Conservation (phyloP, 2,888 invertebrate species). For the Blomia tropicalis region DNA sequence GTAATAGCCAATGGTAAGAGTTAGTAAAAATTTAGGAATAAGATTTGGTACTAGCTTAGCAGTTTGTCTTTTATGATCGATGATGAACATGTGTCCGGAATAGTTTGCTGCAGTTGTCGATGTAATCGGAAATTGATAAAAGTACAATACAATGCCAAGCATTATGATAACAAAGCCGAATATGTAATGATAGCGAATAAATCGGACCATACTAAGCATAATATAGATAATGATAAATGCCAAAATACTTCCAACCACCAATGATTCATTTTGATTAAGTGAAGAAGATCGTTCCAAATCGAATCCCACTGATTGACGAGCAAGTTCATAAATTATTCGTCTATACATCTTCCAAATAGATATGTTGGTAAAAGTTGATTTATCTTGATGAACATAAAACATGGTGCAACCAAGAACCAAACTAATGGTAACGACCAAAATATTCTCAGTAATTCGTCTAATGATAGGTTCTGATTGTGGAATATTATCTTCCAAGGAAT, state of each 20-base stretch:
- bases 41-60: not conserved
- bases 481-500: not conserved
- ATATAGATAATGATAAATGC: not conserved
- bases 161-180: not conserved
- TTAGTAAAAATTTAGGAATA: not conserved
- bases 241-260: not conserved
- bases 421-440: not conserved
- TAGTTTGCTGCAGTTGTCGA: not conserved
- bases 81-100: not conserved
- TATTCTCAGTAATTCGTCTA: not conserved
- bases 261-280: not conserved
- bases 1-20: not conserved
- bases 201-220: not conserved
- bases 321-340: not conserved
- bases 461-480: not conserved
- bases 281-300: not conserved
- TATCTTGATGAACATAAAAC: not conserved
- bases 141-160: not conserved
- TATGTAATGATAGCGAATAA: not conserved
- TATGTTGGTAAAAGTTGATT: not conserved
- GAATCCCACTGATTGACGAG: not conserved
- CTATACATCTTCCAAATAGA: not conserved
- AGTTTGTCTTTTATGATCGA: not conserved
- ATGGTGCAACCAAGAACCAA: not conserved
- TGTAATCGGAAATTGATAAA: conserved; percentile 2